phyloP scores from a whole-genome alignment of 2,113 vertebrate genomes.

The Tympanuchus pallidicinctus region DNA sequence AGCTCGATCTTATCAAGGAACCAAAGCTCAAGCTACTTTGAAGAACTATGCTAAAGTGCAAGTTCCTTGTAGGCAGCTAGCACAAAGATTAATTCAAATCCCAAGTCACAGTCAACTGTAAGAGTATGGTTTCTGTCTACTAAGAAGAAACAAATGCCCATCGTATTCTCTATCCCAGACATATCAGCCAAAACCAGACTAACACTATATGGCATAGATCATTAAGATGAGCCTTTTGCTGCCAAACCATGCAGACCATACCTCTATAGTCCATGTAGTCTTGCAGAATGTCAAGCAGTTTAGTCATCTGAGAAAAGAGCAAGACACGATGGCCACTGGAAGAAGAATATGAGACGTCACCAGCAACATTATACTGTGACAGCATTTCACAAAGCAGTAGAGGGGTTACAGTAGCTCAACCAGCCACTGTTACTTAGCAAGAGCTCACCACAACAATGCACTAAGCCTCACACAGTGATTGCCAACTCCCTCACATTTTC shows the following conservation, averaged over 20 bases:
- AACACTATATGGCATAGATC: not conserved
- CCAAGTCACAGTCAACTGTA: not conserved
- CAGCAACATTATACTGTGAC: not conserved
- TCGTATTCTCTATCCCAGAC: not conserved
- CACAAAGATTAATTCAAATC: not conserved
- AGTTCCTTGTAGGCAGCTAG: not conserved
- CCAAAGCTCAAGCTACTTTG: not conserved
- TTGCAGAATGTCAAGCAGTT: constrained; percentile 93
- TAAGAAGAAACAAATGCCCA: not conserved
- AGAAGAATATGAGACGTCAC: not conserved
- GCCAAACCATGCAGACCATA: constrained; percentile 20
- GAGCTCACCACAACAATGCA: not conserved
- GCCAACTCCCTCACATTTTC: not conserved
- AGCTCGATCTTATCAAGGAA: not conserved
- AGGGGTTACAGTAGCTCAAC: not conserved
- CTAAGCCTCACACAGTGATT: not conserved
- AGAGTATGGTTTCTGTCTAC: not conserved
- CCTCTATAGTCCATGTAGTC: constrained; percentile 94
- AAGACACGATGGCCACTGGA: constrained; percentile 88
- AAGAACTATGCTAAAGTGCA: not conserved
- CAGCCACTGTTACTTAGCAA: not conserved
- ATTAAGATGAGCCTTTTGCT: not conserved
- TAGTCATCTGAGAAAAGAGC: constrained; percentile 95
- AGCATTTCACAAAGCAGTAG: not conserved
- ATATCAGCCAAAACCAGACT: not conserved